Conservation (phyloP, 1,140 invertebrate species). For the Drosophila nasuta region DNA sequence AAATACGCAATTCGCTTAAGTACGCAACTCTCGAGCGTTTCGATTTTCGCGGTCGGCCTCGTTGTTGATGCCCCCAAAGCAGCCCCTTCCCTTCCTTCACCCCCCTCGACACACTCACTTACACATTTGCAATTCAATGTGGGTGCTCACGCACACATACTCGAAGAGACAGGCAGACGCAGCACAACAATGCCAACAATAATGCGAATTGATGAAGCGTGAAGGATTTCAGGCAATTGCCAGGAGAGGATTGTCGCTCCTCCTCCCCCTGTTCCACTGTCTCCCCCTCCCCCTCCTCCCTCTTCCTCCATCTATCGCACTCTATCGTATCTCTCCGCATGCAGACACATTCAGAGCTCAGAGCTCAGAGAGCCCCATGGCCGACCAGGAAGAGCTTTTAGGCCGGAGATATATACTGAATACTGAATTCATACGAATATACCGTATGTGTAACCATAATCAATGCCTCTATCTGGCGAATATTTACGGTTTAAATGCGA, state of each 20-base stretch:
- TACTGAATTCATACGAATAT: not conserved
- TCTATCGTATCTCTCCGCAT: conserved; percentile 26
- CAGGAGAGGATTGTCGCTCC: conserved; percentile 58
- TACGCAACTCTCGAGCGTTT: conserved; percentile 55
- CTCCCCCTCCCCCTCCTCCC: not conserved
- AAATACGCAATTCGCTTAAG: conserved; percentile 83
- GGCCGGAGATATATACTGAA: conserved; percentile 27
- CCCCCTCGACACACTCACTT: conserved; percentile 14
- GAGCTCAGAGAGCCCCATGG: not conserved
- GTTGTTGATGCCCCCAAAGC: conserved; percentile 12
- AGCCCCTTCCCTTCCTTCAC: not conserved
- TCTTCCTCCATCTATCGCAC: not conserved
- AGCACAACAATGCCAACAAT: conserved; percentile 71
- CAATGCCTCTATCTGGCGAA: conserved; percentile 28
- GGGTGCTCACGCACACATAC: conserved; percentile 25
- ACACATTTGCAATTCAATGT: conserved; percentile 25
- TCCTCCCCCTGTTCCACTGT: conserved; percentile 16
- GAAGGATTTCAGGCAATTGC: conserved; percentile 82
- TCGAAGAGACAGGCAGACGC: conserved; percentile 2
- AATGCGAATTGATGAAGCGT: conserved; percentile 83
- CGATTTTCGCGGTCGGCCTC: conserved; percentile 66
- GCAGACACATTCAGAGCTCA: conserved; percentile 13
- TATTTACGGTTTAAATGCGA: conserved; percentile 46
- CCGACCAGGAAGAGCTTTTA: conserved; percentile 39
- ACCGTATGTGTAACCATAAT: conserved; percentile 29